phyloP scores from a whole-genome alignment of 2,888 invertebrate species.

The Agonopterix subpropinquella region DNA sequence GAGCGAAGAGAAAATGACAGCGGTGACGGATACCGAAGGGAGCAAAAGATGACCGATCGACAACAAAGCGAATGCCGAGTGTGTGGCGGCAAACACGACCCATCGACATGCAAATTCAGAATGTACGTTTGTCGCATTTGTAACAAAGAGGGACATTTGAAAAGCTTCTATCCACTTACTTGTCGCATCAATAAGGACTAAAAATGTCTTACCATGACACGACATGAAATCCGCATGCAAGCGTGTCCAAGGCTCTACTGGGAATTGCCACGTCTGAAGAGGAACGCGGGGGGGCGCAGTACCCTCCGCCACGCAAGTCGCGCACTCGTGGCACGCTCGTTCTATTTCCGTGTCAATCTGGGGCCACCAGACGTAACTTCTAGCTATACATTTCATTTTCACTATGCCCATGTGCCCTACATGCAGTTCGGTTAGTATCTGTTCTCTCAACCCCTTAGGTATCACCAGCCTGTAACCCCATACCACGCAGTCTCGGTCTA shows the following conservation, averaged over 20 bases:
- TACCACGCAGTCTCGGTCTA: too few species aligned
- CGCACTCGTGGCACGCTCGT: slow-evolving; percentile 6
- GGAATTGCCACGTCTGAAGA: too few species aligned
- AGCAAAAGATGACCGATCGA: too few species aligned
- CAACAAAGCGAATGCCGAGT: too few species aligned
- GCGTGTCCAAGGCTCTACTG: slow-evolving; percentile 1
- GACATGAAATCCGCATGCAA: slow-evolving; percentile 12
- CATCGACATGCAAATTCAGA: too few species aligned
- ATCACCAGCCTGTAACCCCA: too few species aligned
- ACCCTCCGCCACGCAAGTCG: slow-evolving; percentile 6
- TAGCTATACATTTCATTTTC: slow-evolving; percentile 11
- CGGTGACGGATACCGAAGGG: too few species aligned
- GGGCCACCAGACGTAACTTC: slow-evolving; percentile 19
- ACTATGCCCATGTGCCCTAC: not conserved
- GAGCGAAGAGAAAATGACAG: too few species aligned
- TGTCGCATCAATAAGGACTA: slow-evolving; percentile 10
- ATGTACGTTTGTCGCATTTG: too few species aligned
- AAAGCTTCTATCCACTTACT: slow-evolving; percentile 18
- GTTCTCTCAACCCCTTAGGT: not conserved
- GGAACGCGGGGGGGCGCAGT: slow-evolving; percentile 8
- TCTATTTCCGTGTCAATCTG: slow-evolving; percentile 14
- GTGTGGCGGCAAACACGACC: too few species aligned
- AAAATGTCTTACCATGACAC: slow-evolving; percentile 7
- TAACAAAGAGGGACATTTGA: too few species aligned
- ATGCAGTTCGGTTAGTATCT: not conserved